Conservation (phyloP, 2,888 invertebrate species). For the Synergus japonicus region DNA sequence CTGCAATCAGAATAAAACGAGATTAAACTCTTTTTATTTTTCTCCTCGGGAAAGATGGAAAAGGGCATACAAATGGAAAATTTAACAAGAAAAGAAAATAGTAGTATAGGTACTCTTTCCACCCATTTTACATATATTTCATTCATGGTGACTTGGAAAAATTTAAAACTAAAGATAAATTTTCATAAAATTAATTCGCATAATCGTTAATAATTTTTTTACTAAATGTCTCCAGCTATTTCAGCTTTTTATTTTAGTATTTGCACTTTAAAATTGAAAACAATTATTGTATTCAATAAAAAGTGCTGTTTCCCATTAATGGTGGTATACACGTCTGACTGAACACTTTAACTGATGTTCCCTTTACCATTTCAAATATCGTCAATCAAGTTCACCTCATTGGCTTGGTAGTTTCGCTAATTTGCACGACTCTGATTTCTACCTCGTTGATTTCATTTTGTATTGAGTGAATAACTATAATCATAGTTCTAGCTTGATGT, state of each 20-base stretch:
- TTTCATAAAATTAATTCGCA: neutral
- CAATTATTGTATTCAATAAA: neutral
- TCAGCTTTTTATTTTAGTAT: too few relatives aligned
- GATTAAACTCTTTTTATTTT: neutral
- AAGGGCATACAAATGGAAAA: neutral
- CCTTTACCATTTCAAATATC: slow-evolving; percentile 40
- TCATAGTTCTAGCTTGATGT: neutral
- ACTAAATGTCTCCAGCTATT: too few relatives aligned
- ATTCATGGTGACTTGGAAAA: neutral
- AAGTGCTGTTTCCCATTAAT: slow-evolving; percentile 1
- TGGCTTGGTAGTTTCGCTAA: slow-evolving; percentile 33
- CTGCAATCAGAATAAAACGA: slow-evolving; percentile 29
- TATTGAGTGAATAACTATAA: neutral
- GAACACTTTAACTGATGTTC: slow-evolving; percentile 36
- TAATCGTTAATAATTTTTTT: neutral
- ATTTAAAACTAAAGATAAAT: neutral
- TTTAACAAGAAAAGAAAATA: neutral
- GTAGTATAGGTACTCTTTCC: neutral
- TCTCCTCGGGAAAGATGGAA: neutral
- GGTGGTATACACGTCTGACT: slow-evolving; percentile 22
- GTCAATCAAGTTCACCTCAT: slow-evolving; percentile 41
- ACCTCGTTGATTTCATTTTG: slow-evolving; percentile 14
- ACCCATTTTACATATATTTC: neutral
- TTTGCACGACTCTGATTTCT: slow-evolving; percentile 37
- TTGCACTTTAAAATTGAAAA: neutral